Base-by-base conservation (phyloP, 2,113 vertebrate species). In the Hemichromis elongatus region DNA sequence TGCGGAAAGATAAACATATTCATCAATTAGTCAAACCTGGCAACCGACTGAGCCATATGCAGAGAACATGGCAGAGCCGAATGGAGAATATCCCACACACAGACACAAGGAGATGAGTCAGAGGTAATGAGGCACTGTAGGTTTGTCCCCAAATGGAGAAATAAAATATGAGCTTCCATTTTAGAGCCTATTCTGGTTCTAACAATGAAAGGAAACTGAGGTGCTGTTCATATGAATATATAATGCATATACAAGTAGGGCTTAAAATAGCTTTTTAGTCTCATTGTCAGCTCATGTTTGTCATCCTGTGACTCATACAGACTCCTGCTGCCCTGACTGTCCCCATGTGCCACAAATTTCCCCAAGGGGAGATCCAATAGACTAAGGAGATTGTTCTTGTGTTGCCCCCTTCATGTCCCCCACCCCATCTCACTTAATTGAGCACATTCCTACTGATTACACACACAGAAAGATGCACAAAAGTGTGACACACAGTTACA, bases 381-480 rank as follows among this genome's bases (percentile, higher is more conserved):
- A 93, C 95, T 85, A 82, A 59, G 42, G 40, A 82, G 87, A 93
- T 90, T 94, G 93, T 94, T 93, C 90, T 89, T 90, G 86, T 77
- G 78, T 50, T 70, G 75, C 82, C 86, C 83, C 79, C 18, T 87
- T 86, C 47, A 33, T 19, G 28, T 28, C 50, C 61, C 9, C 88
- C 52, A 53, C 70, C 30, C 47, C 35, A 63, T 86, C 81, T 61
- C 2, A 5, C 56, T 89, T 87, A 94, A 94, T 94, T 88, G 92
- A 85, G 73, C 89, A 88, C 92, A 95, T 92, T 93, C 93, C 88
- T 84, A 61, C 80, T 89, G 85, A 94, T 93, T 91, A 92, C 40
- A 90, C 86, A 77, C 88, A 85, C 83, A 86, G 2, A 84, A 8
- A 59, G 16, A 86, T 33, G 63, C 78, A 91, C 83, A 91, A 89